These are phyloP conservation scores for Myotis myotis DNA, from an alignment of 2,797 vertebrate genomes.

Conservation along the genomic window DNA sequence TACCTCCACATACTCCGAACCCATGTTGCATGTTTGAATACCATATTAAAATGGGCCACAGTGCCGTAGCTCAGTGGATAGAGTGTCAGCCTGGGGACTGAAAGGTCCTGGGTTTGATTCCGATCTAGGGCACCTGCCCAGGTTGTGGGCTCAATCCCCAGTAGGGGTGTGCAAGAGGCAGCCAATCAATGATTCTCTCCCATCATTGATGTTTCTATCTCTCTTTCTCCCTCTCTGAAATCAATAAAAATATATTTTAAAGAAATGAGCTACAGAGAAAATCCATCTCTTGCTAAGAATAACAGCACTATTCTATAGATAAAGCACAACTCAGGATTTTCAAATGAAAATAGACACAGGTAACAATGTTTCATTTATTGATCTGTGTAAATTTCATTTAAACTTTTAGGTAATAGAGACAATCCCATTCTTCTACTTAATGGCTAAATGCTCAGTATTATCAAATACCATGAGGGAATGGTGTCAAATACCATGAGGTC, in stretches of 20 bases:
- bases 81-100: no score
- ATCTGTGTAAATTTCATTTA: constrained; percentile 46
- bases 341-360: constrained; percentile 33
- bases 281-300: constrained; percentile 27
- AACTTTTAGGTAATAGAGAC: background rate
- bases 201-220: no score
- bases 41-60: background rate
- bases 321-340: constrained; percentile 18
- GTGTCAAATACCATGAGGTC: background rate
- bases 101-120: no score
- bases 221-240: no score
- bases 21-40: background rate
- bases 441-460: background rate
- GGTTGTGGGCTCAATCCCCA: no score
- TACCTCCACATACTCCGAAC: background rate
- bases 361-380: background rate
- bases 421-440: constrained; percentile 35
- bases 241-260: no score
- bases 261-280: background rate
- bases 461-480: constrained; percentile 15
- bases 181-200: no score
- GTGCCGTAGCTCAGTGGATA: no score
- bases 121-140: no score
- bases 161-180: no score
- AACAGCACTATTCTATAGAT: background rate